Evolutionary conservation across 2,113 vertebrate genomes (phyloP), one percentile per base, ranked within the genome.

Genomic region (Rhinogobius similis): DNA sequence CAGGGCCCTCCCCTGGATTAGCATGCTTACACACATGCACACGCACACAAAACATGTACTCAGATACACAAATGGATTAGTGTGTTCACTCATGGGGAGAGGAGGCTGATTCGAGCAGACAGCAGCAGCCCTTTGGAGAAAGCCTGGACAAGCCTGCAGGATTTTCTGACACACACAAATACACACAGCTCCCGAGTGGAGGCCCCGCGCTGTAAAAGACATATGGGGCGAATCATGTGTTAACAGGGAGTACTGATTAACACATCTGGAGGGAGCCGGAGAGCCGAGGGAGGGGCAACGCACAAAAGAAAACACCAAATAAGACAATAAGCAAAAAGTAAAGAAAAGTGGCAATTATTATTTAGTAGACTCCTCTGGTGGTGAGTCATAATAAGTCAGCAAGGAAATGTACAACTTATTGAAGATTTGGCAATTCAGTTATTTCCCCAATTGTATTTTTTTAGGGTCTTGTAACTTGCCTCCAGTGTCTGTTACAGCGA

Each of bases 241-340:
- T 96, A 94, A 91, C 92, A 95, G 95, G 95, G 94, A 94, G 93
- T 92, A 83, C 93, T 95, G 96, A 97, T 97, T 96, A 96, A 96
- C 96, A 97, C 96, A 98, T 97, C 95, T 97, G 95, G 94, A 95
- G 94, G 77, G 82, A 86, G 82, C 62, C 20, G 38, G 71, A 64
- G 76, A 72, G 79, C 53, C 16, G 65, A 26, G n/a, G 44, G 29
- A 52, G 27, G 26, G 38, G 36, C 38, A 12, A 12, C 7, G 13
- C 20, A 39, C 27, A 58, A 10, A 77, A 62, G 64, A 79, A 80
- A 62, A 73, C 52, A 69, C 4, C 0, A 10, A 68, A 73, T 18
- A 66, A 48, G 0, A 14, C 26, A 53, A 68, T 64, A 62, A 24
- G 12, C 24, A 68, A 55, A 36, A 56, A 20, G 36, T 20, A 77